phyloP scores from a whole-genome alignment of 2,113 vertebrate species.

The Pomatorhinus ruficollis region DNA sequence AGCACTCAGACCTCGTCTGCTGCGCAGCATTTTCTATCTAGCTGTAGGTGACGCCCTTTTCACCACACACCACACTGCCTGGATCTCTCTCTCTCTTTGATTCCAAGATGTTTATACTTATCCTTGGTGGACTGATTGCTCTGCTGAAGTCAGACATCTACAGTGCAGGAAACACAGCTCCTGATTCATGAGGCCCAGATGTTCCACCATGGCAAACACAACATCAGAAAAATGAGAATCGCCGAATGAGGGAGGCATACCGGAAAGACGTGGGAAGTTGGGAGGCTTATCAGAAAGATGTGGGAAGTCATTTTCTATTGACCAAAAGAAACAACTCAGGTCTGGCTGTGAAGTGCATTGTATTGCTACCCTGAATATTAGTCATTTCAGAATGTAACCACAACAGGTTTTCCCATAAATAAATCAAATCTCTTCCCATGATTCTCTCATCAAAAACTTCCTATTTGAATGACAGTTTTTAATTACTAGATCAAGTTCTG shows the following conservation, averaged over 20 bases:
- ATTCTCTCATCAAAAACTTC: conserved; percentile 41
- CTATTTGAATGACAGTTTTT: conserved; percentile 57
- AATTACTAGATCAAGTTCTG: conserved; percentile 56
- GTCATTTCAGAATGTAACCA: conserved; percentile 43
- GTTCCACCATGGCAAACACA: neutral
- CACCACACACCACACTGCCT: neutral
- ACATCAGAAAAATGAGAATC: neutral
- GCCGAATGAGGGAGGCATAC: neutral
- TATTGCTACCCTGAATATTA: conserved; percentile 8
- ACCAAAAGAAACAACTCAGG: conserved; percentile 5
- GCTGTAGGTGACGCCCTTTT: neutral
- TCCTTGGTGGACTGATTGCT: neutral
- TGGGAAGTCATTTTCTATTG: conserved; percentile 1
- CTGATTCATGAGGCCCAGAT: neutral
- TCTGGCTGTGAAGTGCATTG: conserved; percentile 1
- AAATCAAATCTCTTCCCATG: conserved; percentile 52
- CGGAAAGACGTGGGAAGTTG: neutral
- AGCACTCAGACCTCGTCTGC: neutral
- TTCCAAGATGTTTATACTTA: neutral
- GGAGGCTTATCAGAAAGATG: neutral
- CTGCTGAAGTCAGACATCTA: neutral
- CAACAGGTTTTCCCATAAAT: conserved; percentile 56
- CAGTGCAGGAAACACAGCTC: neutral
- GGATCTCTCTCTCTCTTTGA: neutral
- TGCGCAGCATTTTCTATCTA: neutral